These are phyloP conservation scores for Malurus cyaneus DNA, from an alignment of 2,113 vertebrate genomes.

Conservation along the genomic window DNA sequence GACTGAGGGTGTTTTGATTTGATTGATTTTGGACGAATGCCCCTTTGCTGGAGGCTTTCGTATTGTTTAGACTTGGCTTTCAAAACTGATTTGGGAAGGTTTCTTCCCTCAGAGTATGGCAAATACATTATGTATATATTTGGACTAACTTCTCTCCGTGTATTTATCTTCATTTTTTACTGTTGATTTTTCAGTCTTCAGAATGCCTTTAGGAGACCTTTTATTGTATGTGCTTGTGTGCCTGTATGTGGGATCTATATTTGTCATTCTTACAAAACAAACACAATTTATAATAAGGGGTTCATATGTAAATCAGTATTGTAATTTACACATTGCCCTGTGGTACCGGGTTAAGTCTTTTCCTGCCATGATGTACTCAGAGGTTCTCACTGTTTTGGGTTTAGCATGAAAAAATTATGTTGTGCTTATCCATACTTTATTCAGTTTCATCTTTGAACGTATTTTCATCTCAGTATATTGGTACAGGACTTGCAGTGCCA, in stretches of 20 bases:
- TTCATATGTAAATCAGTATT: background rate
- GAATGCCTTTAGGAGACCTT: background rate
- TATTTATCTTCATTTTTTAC: constrained; percentile 23
- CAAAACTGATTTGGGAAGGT: constrained; percentile 26
- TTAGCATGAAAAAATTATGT: background rate
- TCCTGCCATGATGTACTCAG: background rate
- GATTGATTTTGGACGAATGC: constrained; percentile 44
- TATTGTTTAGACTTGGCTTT: constrained; percentile 56
- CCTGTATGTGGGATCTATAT: background rate
- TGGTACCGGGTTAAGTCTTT: background rate
- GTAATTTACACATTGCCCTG: background rate
- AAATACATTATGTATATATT: constrained; percentile 38
- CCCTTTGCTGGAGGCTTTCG: constrained; percentile 31
- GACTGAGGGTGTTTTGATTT: constrained; percentile 34
- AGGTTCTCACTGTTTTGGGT: background rate
- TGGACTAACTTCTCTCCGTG: constrained; percentile 3
- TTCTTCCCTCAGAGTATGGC: constrained; percentile 29
- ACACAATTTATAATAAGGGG: background rate
- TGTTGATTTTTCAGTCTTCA: background rate
- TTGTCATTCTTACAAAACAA: background rate
- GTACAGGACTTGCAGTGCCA: background rate
- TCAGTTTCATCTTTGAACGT: background rate
- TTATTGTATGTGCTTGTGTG: background rate
- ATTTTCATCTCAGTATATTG: background rate
- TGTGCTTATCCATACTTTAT: background rate